A percentile compares a stretch with the other conserved stretches of the same genome.
Conservation (phyloP, 2,797 vertebrate genomes). For the Pogonophryne albipinna region DNA sequence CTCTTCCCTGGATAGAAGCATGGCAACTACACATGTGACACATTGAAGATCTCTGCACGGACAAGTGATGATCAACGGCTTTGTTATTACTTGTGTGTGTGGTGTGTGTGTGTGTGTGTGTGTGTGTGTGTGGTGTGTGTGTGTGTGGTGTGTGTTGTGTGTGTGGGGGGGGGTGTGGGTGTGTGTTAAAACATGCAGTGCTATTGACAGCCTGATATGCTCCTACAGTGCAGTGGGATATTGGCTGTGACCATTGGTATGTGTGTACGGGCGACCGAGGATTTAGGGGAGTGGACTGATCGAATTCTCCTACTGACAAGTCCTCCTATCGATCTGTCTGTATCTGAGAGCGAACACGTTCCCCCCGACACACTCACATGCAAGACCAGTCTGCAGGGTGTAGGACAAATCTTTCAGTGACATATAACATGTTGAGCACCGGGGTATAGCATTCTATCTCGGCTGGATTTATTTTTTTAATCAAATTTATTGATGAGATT, state of each 20-base stretch:
- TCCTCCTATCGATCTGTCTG: slow-evolving; percentile 69
- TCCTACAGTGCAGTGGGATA: slow-evolving; percentile 54
- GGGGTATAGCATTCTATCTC: slow-evolving; percentile 18
- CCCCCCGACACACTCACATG: slow-evolving; percentile 9
- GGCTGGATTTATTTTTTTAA: slow-evolving; percentile 45
- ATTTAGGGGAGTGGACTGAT: slow-evolving; percentile 66
- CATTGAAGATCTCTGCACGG: slow-evolving; percentile 52
- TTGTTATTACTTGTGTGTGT: slow-evolving; percentile 23
- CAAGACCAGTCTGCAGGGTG: slow-evolving; percentile 39
- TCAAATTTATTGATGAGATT: slow-evolving; percentile 42
- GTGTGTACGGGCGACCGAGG: slow-evolving; percentile 25
- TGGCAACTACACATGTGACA: slow-evolving; percentile 38
- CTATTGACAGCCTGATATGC: slow-evolving; percentile 61
- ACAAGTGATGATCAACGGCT: slow-evolving; percentile 32
- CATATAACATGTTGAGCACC: slow-evolving; percentile 55
- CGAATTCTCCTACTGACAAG: slow-evolving; percentile 75
- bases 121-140: neutral
- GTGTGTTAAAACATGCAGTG: slow-evolving; percentile 27
- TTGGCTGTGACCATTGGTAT: slow-evolving; percentile 40
- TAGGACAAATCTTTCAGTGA: slow-evolving; percentile 58
- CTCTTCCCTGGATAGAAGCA: slow-evolving; percentile 7
- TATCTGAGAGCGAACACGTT: slow-evolving; percentile 49
- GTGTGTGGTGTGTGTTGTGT: slow-evolving; percentile 10
- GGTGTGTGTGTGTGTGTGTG: neutral
- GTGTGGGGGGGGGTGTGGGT: slow-evolving; percentile 13